Conservation (phyloP, 2,797 vertebrate genomes). For the Sebastiscus albofasciatus region DNA sequence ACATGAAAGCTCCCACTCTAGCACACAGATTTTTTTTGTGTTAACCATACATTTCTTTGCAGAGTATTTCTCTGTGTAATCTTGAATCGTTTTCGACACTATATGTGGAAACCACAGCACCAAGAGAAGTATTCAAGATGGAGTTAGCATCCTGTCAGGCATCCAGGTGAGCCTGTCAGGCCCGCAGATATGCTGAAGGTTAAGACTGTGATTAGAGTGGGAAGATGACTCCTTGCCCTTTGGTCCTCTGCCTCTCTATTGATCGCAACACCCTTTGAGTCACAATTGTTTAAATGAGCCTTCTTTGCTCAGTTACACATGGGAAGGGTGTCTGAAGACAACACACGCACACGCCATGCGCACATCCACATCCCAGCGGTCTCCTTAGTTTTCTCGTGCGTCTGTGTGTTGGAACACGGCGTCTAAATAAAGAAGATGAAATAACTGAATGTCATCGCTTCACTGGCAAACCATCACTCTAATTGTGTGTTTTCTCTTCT, state of each 20-base stretch:
- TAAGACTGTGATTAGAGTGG: constrained; percentile 70
- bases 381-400: constrained; percentile 47
- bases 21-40: not conserved
- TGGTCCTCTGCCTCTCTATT: constrained; percentile 65
- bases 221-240: constrained; percentile 67
- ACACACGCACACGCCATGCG: not conserved
- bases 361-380: constrained; percentile 30
- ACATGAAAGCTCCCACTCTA: not conserved
- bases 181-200: constrained; percentile 69
- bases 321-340: not conserved
- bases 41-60: not conserved
- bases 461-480: constrained; percentile 34
- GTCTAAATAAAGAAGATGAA: constrained; percentile 52
- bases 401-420: constrained; percentile 2
- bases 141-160: constrained; percentile 41
- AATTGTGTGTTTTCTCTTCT: constrained; percentile 58
- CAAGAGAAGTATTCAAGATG: constrained; percentile 15
- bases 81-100: not conserved
- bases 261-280: constrained; percentile 68
- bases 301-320: constrained; percentile 17
- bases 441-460: constrained; percentile 43
- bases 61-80: not conserved
- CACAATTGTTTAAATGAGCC: constrained; percentile 62
- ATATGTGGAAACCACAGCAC: not conserved
- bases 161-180: constrained; percentile 58